Evolutionary conservation across 92 coral and sea anemone genomes (phyloP), one percentile per base, ranked within the genome.

Genomic region (Parazoanthus atlanticus): DNA sequence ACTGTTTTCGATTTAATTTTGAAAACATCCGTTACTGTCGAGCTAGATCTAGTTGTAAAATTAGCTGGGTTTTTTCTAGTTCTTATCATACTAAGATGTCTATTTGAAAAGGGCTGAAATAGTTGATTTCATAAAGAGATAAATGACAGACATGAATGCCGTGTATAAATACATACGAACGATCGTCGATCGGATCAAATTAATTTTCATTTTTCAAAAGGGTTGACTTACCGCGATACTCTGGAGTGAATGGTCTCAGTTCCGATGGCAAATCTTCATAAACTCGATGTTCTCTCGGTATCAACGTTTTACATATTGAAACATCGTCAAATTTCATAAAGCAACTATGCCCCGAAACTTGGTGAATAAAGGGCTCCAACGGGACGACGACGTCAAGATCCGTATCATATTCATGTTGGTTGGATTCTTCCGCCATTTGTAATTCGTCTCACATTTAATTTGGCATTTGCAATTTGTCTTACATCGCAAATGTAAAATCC

Each of bases 301-400:
- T 88, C 43, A 95, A 88, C 2, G 98, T 98, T 91, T 97, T 97
- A 81, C 99, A 97, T 79, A 97, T 96, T 19, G 99, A 95, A n/a
- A 94, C 90, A 47, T 97, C 93, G 93, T 95, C 96, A 83, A 97
- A 92, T 88, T 93, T 94, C 95, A 95, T 96, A 92, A 97, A 94
- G 30, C 98, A 93, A 49, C 95, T 93, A 90, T 97, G 99, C 38
- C 99, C 99, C 28, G 98, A 96, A 13, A 97, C 99, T 95, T 97
- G 99, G 86, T 97, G 99, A 80, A 94, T 95, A 47, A 97, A 97
- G 43, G 99, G 99, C 75, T 95, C 96, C 89, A 96, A 78, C 3
- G 96, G 94, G 38, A 93, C 93, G 65, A 90, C 84, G 79, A 85
- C 88, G 25, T 69, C 90, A 74, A 86, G 30, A 69, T 83, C 93